Percentiles rank a stretch among this genome's conserved stretches.
These are phyloP conservation scores for Grus americana DNA, from an alignment of 2,113 vertebrate species.

Conservation along the genomic window DNA sequence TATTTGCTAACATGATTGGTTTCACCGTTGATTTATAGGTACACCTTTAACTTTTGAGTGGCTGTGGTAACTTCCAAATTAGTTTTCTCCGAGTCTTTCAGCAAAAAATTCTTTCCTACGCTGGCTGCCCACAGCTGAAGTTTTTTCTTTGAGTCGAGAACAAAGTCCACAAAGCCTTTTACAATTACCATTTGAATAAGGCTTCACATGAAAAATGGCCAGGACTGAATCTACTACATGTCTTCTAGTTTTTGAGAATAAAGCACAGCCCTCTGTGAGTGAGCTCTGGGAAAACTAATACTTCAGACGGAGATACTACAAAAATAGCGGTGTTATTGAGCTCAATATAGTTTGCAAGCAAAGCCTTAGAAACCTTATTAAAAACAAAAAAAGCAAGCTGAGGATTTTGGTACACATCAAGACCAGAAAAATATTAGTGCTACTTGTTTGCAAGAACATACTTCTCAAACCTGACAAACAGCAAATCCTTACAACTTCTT, in stretches of 20 bases:
- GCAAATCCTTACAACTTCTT: slow-evolving; percentile 1
- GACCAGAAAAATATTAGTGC: background rate
- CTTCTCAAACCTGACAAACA: background rate
- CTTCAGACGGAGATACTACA: slow-evolving; percentile 22
- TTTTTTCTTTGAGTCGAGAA: slow-evolving; percentile 58
- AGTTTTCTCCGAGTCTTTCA: slow-evolving; percentile 31
- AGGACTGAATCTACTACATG: slow-evolving; percentile 16
- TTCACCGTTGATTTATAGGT: slow-evolving; percentile 16
- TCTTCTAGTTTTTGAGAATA: slow-evolving; percentile 25
- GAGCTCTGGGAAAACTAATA: slow-evolving; percentile 41
- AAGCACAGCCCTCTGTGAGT: slow-evolving; percentile 13
- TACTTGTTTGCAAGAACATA: background rate
- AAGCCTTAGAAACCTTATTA: background rate
- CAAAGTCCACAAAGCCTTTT: slow-evolving; percentile 57
- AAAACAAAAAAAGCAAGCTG: slow-evolving; percentile 5
- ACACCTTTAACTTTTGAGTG: slow-evolving; percentile 17
- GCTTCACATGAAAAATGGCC: slow-evolving; percentile 55
- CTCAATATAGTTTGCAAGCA: slow-evolving; percentile 31
- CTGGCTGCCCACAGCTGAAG: slow-evolving; percentile 18
- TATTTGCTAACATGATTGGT: background rate
- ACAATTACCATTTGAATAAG: slow-evolving; percentile 64
- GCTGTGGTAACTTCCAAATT: slow-evolving; percentile 23
- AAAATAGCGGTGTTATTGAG: slow-evolving; percentile 34
- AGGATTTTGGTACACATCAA: background rate
- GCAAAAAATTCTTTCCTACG: slow-evolving; percentile 38